Conservation (phyloP, 2,888 invertebrate genomes). For the Lepidocyrtoides sp. region DNA sequence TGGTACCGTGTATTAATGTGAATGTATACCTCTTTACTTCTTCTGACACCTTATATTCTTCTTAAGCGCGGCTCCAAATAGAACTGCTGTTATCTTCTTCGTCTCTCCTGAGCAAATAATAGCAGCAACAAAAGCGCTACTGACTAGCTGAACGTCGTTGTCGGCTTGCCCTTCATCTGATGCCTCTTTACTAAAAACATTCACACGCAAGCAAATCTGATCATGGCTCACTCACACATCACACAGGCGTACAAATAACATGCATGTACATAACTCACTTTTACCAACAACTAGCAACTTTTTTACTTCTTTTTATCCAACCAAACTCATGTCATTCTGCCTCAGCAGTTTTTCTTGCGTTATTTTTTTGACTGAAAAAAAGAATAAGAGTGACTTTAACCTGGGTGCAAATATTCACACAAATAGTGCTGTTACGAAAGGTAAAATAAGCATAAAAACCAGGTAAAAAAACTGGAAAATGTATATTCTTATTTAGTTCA, state of each 20-base stretch:
- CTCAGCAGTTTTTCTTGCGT: constrained; percentile 55
- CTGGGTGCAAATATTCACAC: constrained; percentile 28
- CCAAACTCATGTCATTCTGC: constrained; percentile 63
- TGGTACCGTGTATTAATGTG: constrained; percentile 53
- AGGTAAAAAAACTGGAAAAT: constrained; percentile 24
- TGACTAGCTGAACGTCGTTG: not conserved
- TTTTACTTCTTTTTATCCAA: not conserved
- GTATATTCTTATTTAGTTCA: constrained; percentile 24
- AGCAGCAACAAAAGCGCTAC: not conserved
- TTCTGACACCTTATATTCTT: constrained; percentile 65
- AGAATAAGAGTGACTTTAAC: constrained; percentile 60
- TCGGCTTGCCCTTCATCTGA: constrained; percentile 11
- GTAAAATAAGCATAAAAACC: constrained; percentile 41
- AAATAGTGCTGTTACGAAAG: constrained; percentile 11
- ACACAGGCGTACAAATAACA: too few relatives aligned
- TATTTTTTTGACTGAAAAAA: constrained; percentile 39
- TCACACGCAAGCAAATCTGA: constrained; percentile 75
- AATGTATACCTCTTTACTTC: constrained; percentile 25
- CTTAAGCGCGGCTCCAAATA: not conserved
- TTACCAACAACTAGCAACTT: constrained; percentile 47
- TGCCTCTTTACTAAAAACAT: not conserved
- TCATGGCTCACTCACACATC: constrained; percentile 54
- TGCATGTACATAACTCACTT: not conserved
- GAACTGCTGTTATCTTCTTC: not conserved
- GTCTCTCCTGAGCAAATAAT: not conserved